Percentiles rank a stretch among this genome's conserved stretches.
Conservation (phyloP, 2,797 vertebrate species). For the Chloroceryle inda region DNA sequence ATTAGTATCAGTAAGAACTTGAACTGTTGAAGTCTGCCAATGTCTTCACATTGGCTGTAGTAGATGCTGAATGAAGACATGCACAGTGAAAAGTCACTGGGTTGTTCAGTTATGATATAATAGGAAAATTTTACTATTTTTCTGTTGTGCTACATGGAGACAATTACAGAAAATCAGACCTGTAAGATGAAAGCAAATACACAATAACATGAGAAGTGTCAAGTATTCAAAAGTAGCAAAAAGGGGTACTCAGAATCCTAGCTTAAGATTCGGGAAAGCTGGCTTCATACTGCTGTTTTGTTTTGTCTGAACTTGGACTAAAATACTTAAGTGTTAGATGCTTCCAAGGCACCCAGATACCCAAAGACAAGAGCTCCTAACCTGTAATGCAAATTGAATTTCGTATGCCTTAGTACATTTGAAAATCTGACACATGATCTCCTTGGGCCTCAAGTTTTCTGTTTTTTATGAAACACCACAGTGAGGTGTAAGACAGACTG, state of each 20-base stretch:
- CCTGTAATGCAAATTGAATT: neutral
- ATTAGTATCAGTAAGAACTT: neutral
- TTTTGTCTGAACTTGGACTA: neutral
- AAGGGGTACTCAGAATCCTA: neutral
- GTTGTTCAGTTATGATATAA: neutral
- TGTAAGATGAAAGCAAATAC: neutral
- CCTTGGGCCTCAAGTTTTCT: neutral
- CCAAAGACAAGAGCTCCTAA: neutral
- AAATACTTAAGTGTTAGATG: neutral
- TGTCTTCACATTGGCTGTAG: neutral
- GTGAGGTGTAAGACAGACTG: neutral
- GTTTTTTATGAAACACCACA: neutral
- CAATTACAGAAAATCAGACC: neutral
- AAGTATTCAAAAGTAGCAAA: neutral
- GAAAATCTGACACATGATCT: neutral
- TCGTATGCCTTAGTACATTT: neutral
- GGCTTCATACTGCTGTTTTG: neutral
- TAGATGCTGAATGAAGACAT: neutral
- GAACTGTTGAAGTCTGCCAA: neutral
- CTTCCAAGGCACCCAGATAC: neutral
- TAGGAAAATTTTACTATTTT: neutral
- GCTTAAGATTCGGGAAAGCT: neutral
- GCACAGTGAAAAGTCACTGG: neutral
- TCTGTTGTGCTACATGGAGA: neutral
- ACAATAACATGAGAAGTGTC: neutral